Evolutionary conservation across 1,140 invertebrate species (phyloP), one percentile per base, ranked within the genome.

Genomic region (Carcinoscorpius rotundicauda): DNA sequence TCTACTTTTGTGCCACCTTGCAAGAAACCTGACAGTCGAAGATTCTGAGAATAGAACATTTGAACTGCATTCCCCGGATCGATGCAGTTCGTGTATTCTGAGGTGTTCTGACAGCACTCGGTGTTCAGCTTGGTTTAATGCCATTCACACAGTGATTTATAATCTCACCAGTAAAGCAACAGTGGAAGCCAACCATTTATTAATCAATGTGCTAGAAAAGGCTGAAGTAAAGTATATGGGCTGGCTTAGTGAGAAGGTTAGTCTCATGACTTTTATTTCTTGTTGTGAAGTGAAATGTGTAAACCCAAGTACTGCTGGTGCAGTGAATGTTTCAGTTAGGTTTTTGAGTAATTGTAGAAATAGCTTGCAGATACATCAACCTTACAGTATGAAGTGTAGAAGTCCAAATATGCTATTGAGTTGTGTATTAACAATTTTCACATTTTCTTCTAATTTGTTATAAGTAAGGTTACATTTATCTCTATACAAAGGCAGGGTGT

Each of bases 101-200:
- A 71, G 78, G 51, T 81, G 77, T 71, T 73, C 78, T 4, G 80
- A 81, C 69, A 68, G 64, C 57, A 60, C 63, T 49, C 86, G 89
- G 70, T 88, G 88, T 52, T 83, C 84, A 70, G 85, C 88, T 52
- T 98, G 95, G 94, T 95, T 97, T 77, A 91, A 93, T 78, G 87
- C 90, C 68, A 81, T 97, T 66, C 93, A 96, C 80, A 87, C 88
- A 51, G 88, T 88, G 64, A 82, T 87, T 70, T 84, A 82, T 71
- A 80, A 80, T 72, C 82, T 89, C 74, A 79, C 77, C 52, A 73
- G 72, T 9, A 76, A 79, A 62, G 77, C 58, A 62, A 58, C 73
- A 76, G 77, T 68, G 71, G 67, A 78, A 64, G 83, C 88, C 51
- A 88, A 88, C 74, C 83, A 83, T 52, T 73, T 79, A 64, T 73